Evolutionary conservation across 2,888 invertebrate species (phyloP).

Genomic region (Rhagophthalmus giganteus): DNA sequence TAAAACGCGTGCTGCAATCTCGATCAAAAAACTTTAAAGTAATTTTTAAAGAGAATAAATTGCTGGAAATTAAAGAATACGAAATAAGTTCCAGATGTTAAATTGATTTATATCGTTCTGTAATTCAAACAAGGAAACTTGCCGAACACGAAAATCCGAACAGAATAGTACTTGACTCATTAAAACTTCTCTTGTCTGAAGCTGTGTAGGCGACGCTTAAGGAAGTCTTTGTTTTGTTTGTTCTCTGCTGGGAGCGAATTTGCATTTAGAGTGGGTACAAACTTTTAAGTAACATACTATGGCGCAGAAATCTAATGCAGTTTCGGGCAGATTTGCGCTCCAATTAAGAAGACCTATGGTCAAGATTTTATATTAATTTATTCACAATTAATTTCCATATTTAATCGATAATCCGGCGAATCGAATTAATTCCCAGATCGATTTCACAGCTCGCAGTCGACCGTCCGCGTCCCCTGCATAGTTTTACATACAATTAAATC

Average conservation of each 20-base stretch:
- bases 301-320: constrained; percentile 23
- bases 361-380: too few species aligned
- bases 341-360: too few species aligned
- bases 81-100: too few species aligned
- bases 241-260: constrained; percentile 47
- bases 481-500: too few species aligned
- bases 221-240: constrained; percentile 45
- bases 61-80: constrained; percentile 17
- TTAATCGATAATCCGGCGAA: too few species aligned
- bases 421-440: too few species aligned
- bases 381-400: too few species aligned
- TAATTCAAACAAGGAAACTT: constrained; percentile 23
- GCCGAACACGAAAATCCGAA: constrained; percentile 33
- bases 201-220: constrained; percentile 35
- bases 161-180: constrained; percentile 29
- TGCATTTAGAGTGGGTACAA: constrained; percentile 54
- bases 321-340: too few species aligned
- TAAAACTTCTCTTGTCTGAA: constrained; percentile 38
- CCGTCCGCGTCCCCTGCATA: too few species aligned
- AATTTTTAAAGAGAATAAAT: constrained; percentile 38
- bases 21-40: constrained; percentile 47
- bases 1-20: constrained; percentile 43
- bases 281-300: constrained; percentile 50
- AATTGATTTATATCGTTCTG: too few species aligned
- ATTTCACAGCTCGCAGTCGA: too few species aligned